A percentile compares a stretch with the other conserved stretches of the same genome.
These are phyloP conservation scores for Psilopsiagon aurifrons DNA, from an alignment of 2,113 vertebrate genomes.

Conservation along the genomic window DNA sequence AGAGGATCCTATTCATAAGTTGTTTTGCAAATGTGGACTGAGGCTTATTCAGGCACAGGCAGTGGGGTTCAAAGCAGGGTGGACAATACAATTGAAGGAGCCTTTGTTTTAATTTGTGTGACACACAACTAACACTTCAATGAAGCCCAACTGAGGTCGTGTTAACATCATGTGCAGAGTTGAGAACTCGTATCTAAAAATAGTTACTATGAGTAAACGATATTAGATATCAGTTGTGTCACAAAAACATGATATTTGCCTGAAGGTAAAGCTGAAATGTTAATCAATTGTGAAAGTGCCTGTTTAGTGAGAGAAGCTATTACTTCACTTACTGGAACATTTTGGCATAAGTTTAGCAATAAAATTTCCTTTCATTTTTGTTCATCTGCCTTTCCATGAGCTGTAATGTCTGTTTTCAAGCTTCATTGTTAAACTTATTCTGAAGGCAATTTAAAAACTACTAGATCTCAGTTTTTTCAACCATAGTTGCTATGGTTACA, in stretches of 20 bases:
- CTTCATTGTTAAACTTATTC: not conserved
- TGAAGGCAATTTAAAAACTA: conserved; percentile 38
- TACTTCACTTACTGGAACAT: not conserved
- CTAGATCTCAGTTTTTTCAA: not conserved
- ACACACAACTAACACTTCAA: not conserved
- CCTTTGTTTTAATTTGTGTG: not conserved
- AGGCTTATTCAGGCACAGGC: not conserved
- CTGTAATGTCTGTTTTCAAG: not conserved
- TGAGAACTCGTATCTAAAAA: not conserved
- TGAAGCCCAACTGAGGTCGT: not conserved
- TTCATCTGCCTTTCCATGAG: not conserved
- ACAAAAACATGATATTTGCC: not conserved
- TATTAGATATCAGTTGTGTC: not conserved
- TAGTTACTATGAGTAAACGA: not conserved
- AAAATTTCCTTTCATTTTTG: conserved; percentile 39
- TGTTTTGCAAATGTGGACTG: not conserved
- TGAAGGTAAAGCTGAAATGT: conserved; percentile 28
- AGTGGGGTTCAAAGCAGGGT: not conserved
- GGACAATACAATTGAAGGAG: not conserved
- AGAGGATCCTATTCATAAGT: not conserved
- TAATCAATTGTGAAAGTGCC: conserved; percentile 6
- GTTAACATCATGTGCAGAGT: not conserved
- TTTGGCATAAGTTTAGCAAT: conserved; percentile 14
- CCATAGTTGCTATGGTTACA: conserved; percentile 45
- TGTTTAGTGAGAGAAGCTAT: conserved; percentile 2